A percentile compares a stretch with the other conserved stretches of the same genome.
Evolutionary conservation across 2,113 vertebrate genomes (phyloP).

Genomic region (Opisthocomus hoazin): DNA sequence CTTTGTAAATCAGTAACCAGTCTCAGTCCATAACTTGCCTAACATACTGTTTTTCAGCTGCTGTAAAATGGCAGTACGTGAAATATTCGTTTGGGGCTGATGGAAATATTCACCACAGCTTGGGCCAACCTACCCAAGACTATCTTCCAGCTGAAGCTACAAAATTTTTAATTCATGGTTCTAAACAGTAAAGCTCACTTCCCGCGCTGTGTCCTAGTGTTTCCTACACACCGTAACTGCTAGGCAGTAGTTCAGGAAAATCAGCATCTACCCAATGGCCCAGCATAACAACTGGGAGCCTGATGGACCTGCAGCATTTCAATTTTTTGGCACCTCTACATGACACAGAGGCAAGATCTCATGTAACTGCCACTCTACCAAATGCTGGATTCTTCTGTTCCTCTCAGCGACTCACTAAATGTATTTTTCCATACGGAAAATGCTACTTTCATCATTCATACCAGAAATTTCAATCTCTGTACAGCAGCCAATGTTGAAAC

Average conservation of each 20-base stretch:
- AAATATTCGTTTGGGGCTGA: not conserved
- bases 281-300: not conserved
- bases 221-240: not conserved
- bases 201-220: not conserved
- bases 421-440: not conserved
- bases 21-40: not conserved
- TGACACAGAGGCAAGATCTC: not conserved
- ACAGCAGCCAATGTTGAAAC: not conserved
- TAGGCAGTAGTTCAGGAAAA: not conserved
- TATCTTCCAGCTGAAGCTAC: not conserved
- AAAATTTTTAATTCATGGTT: not conserved
- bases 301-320: not conserved
- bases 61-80: not conserved
- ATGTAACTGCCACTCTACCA: not conserved
- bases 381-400: not conserved
- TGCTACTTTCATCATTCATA: not conserved
- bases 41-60: not conserved
- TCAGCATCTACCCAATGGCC: not conserved
- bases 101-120: not conserved
- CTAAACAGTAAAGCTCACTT: not conserved
- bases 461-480: not conserved
- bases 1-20: constrained; percentile 27
- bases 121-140: not conserved
- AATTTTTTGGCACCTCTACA: not conserved
- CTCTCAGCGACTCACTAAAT: not conserved